A percentile compares a stretch with the other conserved stretches of the same genome.
phyloP scores from a whole-genome alignment of 2,888 invertebrate species.

The Megamerina dolium region DNA sequence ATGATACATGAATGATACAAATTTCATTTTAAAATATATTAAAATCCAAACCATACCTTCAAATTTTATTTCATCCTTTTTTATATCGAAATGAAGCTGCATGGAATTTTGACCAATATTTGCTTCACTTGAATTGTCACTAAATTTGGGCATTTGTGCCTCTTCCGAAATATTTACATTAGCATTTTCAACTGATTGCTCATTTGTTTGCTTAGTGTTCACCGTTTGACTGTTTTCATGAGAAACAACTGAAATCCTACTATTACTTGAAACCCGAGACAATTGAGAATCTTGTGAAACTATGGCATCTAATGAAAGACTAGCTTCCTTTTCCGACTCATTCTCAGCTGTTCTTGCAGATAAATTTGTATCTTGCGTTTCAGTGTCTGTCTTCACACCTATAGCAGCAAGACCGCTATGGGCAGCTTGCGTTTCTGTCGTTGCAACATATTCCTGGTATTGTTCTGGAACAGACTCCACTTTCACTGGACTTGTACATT shows the following conservation, averaged over 20 bases:
- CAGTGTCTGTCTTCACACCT: constrained; percentile 1
- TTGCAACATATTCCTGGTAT: too few relatives aligned
- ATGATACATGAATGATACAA: neutral
- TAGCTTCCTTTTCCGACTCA: constrained; percentile 20
- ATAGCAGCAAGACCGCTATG: neutral
- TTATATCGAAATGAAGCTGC: constrained; percentile 45
- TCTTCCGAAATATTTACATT: constrained; percentile 47
- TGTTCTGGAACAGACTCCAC: too few relatives aligned
- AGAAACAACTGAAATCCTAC: constrained; percentile 52
- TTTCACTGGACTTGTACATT: neutral
- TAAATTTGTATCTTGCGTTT: constrained; percentile 5
- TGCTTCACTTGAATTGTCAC: constrained; percentile 38
- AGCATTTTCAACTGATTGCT: constrained; percentile 37
- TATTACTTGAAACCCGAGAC: constrained; percentile 59
- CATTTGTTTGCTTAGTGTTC: constrained; percentile 16
- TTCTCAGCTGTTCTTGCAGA: constrained; percentile 7
- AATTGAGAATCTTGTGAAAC: constrained; percentile 56
- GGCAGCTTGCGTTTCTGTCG: neutral
- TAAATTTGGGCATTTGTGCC: constrained; percentile 49
- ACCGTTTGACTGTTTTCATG: constrained; percentile 12
- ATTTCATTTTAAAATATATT: neutral
- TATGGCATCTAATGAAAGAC: constrained; percentile 33
- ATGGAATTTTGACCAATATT: constrained; percentile 16
- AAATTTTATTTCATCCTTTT: constrained; percentile 46
- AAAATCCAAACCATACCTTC: constrained; percentile 30